Evolutionary conservation across 2,113 vertebrate species (phyloP), one percentile per base, ranked within the genome.

Genomic region (Albula glossodonta): DNA sequence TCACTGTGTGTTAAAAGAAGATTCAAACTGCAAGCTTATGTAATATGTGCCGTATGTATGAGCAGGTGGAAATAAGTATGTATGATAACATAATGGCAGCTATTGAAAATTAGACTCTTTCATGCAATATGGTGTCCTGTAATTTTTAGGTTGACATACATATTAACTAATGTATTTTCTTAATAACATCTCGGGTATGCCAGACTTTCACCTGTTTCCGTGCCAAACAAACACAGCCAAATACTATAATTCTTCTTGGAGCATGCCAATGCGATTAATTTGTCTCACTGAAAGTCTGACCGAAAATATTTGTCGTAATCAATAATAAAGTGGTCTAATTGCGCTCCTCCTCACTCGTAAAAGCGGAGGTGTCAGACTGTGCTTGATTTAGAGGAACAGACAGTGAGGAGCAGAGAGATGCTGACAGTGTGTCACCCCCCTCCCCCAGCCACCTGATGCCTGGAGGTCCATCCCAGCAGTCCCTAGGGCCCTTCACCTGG

Each of bases 401-500:
- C 91, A 90, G 86, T 79, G 78, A 85, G 10, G 83, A 51, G 56
- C 31, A 81, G 51, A 82, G 60, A 57, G 80, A 66, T 22, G 80
- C 53, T 63, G 52, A 81, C 49, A 66, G 66, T 53, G 50, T 50
- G n/a, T 66, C 9, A 52, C 66, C 78, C 81, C 77, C 81, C 88
- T 87, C 77, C 81, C 88, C 87, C 57, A 87, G 90, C 92, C 95
- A 95, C 94, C 94, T 96, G 95, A 89, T 88, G 89, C 93, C 93
- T 92, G 84, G 89, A 94, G 94, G 95, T 91, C 89, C 91, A 91
- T 92, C 93, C 31, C 86, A 87, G 86, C 83, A 80, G 74, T 87
- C 93, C 94, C 93, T 89, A 91, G 91, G 92, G 94, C 91, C 89
- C 89, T 93, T 94, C 94, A 95, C 94, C 93, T 94, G 94, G 93